Evolutionary conservation across 1,140 invertebrate species (phyloP).

Genomic region (Colletes latitarsis): DNA sequence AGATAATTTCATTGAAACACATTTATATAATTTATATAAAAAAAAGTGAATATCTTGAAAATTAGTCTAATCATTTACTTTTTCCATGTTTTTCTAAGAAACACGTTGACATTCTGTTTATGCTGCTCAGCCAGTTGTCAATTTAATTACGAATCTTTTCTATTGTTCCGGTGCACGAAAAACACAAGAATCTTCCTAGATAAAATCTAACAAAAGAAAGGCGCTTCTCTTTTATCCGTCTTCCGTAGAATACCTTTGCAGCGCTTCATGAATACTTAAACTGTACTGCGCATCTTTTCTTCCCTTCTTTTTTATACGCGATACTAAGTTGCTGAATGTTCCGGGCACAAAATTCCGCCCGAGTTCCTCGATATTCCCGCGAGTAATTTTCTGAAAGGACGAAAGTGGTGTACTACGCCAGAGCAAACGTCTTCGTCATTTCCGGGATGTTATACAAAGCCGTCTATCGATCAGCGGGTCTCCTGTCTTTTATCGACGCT

Average conservation of each 20-base stretch:
- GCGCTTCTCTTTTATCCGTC: neutral
- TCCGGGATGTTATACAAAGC: constrained; percentile 36
- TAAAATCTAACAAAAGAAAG: neutral
- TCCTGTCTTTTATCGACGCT: neutral
- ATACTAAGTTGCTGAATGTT: neutral
- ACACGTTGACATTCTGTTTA: too few species aligned
- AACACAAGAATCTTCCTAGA: neutral
- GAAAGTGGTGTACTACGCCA: constrained; percentile 9
- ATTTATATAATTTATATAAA: too few species aligned
- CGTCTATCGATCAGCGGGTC: constrained; percentile 21
- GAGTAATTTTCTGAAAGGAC: constrained; percentile 44
- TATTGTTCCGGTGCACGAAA: neutral
- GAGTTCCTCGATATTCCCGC: constrained; percentile 32
- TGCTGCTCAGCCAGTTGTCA: neutral
- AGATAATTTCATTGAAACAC: too few species aligned
- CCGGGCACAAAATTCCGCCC: constrained; percentile 15
- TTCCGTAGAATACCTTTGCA: neutral
- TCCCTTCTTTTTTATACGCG: neutral
- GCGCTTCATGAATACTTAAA: constrained; percentile 30
- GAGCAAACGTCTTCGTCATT: constrained; percentile 33
- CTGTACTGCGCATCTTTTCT: neutral
- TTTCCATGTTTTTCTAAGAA: too few species aligned
- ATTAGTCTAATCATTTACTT: too few species aligned
- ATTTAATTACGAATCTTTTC: neutral
- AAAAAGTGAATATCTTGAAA: too few species aligned